Percentiles rank a stretch among this genome's conserved stretches.
Evolutionary conservation across 2,888 invertebrate species (phyloP).

Genomic region (Protodeltote pygarga): DNA sequence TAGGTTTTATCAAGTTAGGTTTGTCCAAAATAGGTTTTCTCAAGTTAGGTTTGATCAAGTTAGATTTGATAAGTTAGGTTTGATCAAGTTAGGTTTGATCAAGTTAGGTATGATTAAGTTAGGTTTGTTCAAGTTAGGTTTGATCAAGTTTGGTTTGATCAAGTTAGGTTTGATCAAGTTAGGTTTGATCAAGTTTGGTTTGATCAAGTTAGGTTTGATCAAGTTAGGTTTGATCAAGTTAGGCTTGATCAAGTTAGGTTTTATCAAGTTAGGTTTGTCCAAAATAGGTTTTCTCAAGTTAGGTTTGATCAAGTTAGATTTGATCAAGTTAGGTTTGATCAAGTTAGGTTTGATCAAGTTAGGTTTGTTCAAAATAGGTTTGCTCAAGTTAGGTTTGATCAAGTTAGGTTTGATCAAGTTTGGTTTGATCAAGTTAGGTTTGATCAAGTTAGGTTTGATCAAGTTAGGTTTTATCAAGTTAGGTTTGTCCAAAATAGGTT

Average conservation of each 20-base stretch:
- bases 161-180: conserved; percentile 5
- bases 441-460: conserved; percentile 3
- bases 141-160: conserved; percentile 3
- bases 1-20: conserved; percentile 10
- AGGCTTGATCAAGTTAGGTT: conserved; percentile 5
- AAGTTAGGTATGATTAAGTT: conserved; percentile 8
- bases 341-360: conserved; percentile 4
- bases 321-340: conserved; percentile 3
- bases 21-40: no score
- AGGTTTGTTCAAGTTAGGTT: conserved; percentile 9
- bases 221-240: conserved; percentile 5
- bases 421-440: conserved; percentile 5
- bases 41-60: conserved; percentile 8
- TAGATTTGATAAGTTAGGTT: conserved; percentile 7
- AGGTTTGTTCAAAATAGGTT: conserved; percentile 4
- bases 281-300: no score
- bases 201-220: conserved; percentile 3
- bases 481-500: no score
- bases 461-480: conserved; percentile 4
- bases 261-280: conserved; percentile 1
- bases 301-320: conserved; percentile 5
- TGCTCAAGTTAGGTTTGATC: conserved; percentile 3
- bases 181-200: conserved; percentile 5
- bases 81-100: conserved; percentile 7
- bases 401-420: conserved; percentile 5